These are phyloP conservation scores for Rhopalosiphum maidis DNA, from an alignment of 1,140 invertebrate species.

Conservation along the genomic window DNA sequence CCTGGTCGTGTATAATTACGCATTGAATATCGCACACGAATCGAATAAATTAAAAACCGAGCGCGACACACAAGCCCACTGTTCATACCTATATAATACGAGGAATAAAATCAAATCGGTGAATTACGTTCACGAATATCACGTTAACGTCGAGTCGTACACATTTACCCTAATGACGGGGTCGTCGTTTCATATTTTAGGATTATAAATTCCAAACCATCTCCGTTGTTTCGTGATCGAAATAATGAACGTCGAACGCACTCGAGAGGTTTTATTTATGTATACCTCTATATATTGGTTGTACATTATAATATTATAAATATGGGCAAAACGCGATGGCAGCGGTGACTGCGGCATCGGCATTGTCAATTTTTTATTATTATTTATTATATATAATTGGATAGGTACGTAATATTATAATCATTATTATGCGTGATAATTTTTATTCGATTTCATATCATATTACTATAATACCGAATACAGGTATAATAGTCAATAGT, in stretches of 20 bases:
- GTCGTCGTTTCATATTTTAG: constrained; percentile 40
- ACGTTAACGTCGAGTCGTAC: constrained; percentile 24
- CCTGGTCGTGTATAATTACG: neutral
- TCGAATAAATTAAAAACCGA: constrained; percentile 30
- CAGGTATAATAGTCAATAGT: too few relatives aligned
- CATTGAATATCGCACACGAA: neutral
- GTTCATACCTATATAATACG: neutral
- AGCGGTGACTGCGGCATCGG: neutral
- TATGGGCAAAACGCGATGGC: neutral
- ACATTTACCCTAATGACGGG: constrained; percentile 26
- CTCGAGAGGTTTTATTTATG: neutral
- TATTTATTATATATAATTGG: neutral
- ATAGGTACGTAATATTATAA: neutral
- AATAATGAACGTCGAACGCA: constrained; percentile 35
- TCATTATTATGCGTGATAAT: neutral
- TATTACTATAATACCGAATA: neutral
- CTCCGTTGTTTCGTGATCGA: constrained; percentile 32
- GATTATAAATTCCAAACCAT: constrained; percentile 23
- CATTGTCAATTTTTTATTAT: neutral
- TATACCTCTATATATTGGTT: neutral
- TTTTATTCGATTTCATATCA: neutral
- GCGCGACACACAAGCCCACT: neutral
- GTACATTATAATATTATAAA: neutral
- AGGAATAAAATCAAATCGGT: constrained; percentile 14
- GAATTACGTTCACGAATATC: constrained; percentile 33